Base-by-base conservation (phyloP, 2,888 invertebrate genomes). In the Poecilobothrus nobilitatus region DNA sequence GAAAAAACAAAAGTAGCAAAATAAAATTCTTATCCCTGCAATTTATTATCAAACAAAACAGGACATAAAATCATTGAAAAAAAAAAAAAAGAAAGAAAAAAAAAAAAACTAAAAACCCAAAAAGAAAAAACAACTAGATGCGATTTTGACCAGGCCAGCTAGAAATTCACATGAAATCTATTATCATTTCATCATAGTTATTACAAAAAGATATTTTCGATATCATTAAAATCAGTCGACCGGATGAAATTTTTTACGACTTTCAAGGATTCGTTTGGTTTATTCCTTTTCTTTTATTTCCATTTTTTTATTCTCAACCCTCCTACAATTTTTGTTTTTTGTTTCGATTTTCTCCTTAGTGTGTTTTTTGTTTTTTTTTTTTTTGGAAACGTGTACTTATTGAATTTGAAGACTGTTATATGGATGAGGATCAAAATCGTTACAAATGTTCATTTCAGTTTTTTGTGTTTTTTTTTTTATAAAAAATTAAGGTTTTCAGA, bases 141-240 rank as follows among this genome's bases (percentile, higher is more conserved):
- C 53, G 53, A 53, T 53, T 53, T 53, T 15, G 53, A 53, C n/a
- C 53, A 53, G 53, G 53, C 53, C 53, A 53, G 15, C 18, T 53
- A 53, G 53, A 53, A 18, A 53, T 53, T 53, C 53, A 53, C 53
- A 53, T 53, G 53, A 53, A 53, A 53, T 53, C 53, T 53, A 53
- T 53, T 53, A 53, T 53, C 53, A 53, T 53, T 53, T 53, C 53
- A 53, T 53, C 53, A 53, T 53, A 53, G 53, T 53, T 53, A 53
- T 53, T 53, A 53, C n/a, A 53, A 53, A 53, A 53, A 53, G 53
- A 53, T 53, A 53, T 53, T 27, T 53, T 53, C 53, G 53, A 53
- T 53, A 53, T 53, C 53, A 53, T 53, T 53, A 53, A 53, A 53
- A 53, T 53, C 53, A 53, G 15, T 53, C 53, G 53, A 53, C 53